These are phyloP conservation scores for Oplegnathus fasciatus DNA, from an alignment of 2,113 vertebrate species.

Conservation along the genomic window DNA sequence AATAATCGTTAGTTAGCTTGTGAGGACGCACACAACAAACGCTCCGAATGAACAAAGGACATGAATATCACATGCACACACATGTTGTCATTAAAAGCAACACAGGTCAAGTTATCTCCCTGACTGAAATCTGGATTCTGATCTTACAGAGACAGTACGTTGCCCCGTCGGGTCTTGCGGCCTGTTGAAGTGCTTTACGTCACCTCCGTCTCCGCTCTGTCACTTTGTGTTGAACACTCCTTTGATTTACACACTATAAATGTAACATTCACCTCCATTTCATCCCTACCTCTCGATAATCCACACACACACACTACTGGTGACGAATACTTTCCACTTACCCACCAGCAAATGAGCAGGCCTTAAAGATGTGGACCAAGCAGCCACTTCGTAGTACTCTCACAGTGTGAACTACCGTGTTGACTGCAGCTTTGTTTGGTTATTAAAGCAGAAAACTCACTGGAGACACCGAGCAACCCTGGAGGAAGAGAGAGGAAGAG, in stretches of 20 bases:
- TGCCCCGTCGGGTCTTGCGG: neutral
- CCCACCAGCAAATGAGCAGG: slow-evolving; percentile 14
- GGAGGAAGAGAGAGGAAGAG: neutral
- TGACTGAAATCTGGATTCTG: neutral
- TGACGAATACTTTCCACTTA: neutral
- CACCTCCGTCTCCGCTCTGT: neutral
- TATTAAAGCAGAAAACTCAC: slow-evolving; percentile 6
- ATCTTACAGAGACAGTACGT: neutral
- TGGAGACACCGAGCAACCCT: neutral
- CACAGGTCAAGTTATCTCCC: fast-evolving
- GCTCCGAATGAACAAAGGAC: neutral
- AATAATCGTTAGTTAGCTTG: too few species aligned
- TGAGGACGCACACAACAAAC: too few species aligned
- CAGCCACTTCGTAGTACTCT: neutral
- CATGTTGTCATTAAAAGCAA: too few species aligned
- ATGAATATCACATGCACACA: too few species aligned
- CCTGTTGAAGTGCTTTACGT: slow-evolving; percentile 4
- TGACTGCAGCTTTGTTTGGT: neutral
- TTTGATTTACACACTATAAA: neutral
- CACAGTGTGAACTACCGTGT: neutral
- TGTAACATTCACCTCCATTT: neutral
- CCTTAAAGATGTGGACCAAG: slow-evolving; percentile 7
- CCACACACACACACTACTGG: neutral
- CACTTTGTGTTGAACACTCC: slow-evolving; percentile 19
- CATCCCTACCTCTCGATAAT: neutral